Percentiles rank a stretch among this genome's conserved stretches.
These are phyloP conservation scores for Micromesistius poutassou DNA, from an alignment of 2,797 vertebrate species.

Conservation along the genomic window DNA sequence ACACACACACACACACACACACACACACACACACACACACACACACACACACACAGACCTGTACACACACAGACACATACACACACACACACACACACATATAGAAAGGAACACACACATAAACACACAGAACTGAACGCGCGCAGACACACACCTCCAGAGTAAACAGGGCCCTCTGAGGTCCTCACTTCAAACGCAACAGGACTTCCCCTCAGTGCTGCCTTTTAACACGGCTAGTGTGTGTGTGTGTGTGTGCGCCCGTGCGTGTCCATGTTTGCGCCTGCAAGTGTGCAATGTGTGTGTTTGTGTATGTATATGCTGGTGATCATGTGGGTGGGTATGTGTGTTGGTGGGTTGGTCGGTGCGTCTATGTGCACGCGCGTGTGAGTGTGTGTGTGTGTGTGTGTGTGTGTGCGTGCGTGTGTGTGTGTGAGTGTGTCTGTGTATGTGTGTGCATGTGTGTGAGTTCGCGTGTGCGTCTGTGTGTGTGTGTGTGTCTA, in stretches of 20 bases:
- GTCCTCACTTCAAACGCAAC: slow-evolving; percentile 75
- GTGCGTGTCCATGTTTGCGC: neutral
- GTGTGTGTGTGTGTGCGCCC: neutral
- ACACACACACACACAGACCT: neutral
- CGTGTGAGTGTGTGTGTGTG: neutral
- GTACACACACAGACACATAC: neutral
- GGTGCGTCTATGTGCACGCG: neutral
- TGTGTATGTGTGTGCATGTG: slow-evolving; percentile 1
- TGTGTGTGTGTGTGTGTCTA: neutral
- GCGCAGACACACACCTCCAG: slow-evolving; percentile 27
- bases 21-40: neutral
- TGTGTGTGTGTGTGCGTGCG: neutral
- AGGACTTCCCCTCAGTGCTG: slow-evolving; percentile 69
- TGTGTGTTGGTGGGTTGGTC: neutral
- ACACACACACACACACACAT: neutral
- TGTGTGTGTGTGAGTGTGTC: neutral
- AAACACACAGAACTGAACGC: neutral
- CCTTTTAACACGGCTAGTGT: slow-evolving; percentile 2
- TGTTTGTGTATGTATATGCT: neutral
- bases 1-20: neutral
- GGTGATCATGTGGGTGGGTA: slow-evolving; percentile 3
- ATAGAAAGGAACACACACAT: neutral
- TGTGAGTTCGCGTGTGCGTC: neutral
- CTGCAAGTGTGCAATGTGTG: neutral
- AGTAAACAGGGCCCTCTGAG: slow-evolving; percentile 72